Evolutionary conservation across 2,113 vertebrate species (phyloP).

Genomic region (Ranitomeya imitator): DNA sequence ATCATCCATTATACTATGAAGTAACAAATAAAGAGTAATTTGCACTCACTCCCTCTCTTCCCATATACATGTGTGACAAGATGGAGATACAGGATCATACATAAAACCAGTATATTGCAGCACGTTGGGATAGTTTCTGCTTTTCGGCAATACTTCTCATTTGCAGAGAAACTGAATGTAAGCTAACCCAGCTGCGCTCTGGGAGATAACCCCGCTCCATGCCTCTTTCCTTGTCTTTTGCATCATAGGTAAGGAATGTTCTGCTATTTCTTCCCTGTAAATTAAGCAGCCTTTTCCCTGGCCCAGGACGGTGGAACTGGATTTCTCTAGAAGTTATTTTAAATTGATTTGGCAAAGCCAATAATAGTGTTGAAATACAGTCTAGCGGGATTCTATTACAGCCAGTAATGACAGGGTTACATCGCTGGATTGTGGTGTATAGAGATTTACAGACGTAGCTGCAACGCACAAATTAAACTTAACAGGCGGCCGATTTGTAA

Average conservation of each 20-base stretch:
- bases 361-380: neutral
- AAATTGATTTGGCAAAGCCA: slow-evolving; percentile 11
- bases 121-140: neutral
- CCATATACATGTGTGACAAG: neutral
- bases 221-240: neutral
- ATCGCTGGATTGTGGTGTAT: neutral
- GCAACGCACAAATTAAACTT: neutral
- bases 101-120: neutral
- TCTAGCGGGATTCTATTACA: neutral
- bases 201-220: neutral
- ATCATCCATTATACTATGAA: too few relatives aligned
- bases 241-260: slow-evolving; percentile 23
- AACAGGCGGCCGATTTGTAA: neutral
- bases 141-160: neutral
- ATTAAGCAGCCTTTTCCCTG: neutral
- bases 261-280: neutral
- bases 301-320: neutral
- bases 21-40: too few relatives aligned
- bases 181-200: neutral
- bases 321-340: neutral
- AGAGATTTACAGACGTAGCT: neutral
- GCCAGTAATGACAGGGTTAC: slow-evolving; percentile 20
- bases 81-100: neutral
- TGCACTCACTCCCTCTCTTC: too few relatives aligned
- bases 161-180: too few relatives aligned